Evolutionary conservation across 2,797 vertebrate genomes (phyloP).

Genomic region (Tauraco hartlaubi): DNA sequence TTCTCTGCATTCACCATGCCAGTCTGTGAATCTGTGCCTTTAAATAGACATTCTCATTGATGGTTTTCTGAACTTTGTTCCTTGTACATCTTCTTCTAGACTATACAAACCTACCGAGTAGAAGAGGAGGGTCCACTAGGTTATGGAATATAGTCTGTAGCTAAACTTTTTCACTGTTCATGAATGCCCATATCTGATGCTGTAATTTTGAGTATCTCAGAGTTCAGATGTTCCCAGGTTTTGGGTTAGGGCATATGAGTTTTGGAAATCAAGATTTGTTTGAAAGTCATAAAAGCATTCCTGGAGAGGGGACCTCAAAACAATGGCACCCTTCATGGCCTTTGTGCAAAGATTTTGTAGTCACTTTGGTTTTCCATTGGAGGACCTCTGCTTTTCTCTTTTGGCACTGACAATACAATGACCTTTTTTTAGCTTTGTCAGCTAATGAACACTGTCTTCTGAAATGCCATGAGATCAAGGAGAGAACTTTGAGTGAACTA

Average conservation of each 20-base stretch:
- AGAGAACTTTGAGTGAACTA: constrained; percentile 14
- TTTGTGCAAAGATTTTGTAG: neutral
- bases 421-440: constrained; percentile 40
- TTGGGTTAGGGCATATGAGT: neutral
- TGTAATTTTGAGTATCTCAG: neutral
- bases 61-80: neutral
- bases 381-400: neutral
- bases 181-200: neutral
- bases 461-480: constrained; percentile 57
- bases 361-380: neutral
- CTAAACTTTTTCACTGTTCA: neutral
- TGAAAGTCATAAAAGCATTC: neutral
- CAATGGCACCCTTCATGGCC: neutral
- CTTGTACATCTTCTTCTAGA: neutral
- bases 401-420: neutral
- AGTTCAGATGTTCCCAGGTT: neutral
- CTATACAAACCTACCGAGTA: neutral
- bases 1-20: neutral
- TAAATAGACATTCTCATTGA: neutral
- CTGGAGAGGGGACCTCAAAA: neutral
- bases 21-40: neutral
- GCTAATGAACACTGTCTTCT: constrained; percentile 16
- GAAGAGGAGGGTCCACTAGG: neutral
- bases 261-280: neutral
- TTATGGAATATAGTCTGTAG: neutral